phyloP scores from a whole-genome alignment of 2,113 vertebrate species.

The Crotalus horridus region DNA sequence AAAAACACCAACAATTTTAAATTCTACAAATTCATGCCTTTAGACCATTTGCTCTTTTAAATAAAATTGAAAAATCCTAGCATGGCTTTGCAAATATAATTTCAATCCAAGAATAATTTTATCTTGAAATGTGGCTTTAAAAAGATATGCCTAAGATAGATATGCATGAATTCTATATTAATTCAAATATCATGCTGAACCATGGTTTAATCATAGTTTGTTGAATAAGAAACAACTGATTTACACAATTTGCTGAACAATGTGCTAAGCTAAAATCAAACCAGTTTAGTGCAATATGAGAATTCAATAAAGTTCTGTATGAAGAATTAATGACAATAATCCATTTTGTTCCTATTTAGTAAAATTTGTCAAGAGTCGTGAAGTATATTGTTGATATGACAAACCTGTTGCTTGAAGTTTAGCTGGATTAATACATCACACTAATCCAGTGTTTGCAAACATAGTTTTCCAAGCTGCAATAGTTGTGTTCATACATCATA shows the following conservation, averaged over 20 bases:
- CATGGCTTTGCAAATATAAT: background rate
- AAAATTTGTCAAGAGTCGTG: background rate
- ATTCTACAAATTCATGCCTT: background rate
- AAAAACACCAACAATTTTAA: constrained; percentile 27
- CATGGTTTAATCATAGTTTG: background rate
- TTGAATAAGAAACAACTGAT: background rate
- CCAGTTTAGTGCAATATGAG: background rate
- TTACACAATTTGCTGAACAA: background rate
- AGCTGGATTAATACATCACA: background rate
- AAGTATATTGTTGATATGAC: background rate
- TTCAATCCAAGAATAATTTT: background rate
- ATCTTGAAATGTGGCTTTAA: background rate
- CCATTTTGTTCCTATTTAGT: constrained; percentile 2
- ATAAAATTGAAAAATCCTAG: background rate
- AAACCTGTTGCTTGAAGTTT: background rate
- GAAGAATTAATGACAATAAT: background rate
- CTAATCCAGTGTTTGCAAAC: background rate
- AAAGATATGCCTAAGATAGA: background rate
- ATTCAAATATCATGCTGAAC: background rate
- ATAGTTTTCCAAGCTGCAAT: background rate
- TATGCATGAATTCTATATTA: background rate
- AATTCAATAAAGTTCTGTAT: background rate
- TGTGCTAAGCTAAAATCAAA: background rate
- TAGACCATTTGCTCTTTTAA: background rate
- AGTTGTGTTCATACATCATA: background rate